Percentiles rank a stretch among this genome's conserved stretches.
Evolutionary conservation across 2,797 vertebrate species (phyloP).

Genomic region (Arnoldichthys spilopterus): DNA sequence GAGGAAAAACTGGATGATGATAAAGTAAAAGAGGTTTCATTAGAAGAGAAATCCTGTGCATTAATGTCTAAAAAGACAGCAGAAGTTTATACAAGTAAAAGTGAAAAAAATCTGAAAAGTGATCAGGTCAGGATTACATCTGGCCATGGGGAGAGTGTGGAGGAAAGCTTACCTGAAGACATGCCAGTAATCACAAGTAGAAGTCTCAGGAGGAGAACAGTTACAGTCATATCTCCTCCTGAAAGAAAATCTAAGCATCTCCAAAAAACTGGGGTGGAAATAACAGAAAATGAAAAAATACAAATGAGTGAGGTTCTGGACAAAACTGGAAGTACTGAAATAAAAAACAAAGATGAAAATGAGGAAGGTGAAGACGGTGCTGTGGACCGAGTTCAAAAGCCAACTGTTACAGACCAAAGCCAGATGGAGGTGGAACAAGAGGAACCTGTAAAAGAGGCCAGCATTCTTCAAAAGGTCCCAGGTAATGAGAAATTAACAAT

Average conservation of each 20-base stretch:
- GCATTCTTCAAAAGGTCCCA: not conserved
- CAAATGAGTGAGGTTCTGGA: not conserved
- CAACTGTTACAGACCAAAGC: not conserved
- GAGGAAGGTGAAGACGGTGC: not conserved
- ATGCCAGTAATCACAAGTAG: conserved; percentile 4
- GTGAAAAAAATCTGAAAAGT: not conserved
- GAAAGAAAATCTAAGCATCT: conserved; percentile 23
- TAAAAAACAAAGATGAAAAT: conserved; percentile 2
- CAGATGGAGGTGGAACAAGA: not conserved
- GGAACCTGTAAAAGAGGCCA: not conserved
- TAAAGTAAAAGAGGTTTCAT: not conserved
- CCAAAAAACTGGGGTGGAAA: conserved; percentile 1
- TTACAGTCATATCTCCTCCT: conserved; percentile 21
- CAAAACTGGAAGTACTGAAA: not conserved
- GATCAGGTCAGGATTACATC: not conserved
- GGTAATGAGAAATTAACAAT: not conserved
- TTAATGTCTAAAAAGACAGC: not conserved
- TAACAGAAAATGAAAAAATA: not conserved
- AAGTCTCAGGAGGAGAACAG: conserved; percentile 30
- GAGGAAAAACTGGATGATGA: conserved; percentile 7
- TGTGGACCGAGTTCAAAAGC: not conserved
- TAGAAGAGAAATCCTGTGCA: not conserved
- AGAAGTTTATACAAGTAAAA: not conserved
- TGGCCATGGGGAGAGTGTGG: not conserved
- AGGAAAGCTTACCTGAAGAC: conserved; percentile 7